Percentiles rank a stretch among this genome's conserved stretches.
Conservation (phyloP, 2,888 invertebrate species). For the Chloroclystis v-ata region DNA sequence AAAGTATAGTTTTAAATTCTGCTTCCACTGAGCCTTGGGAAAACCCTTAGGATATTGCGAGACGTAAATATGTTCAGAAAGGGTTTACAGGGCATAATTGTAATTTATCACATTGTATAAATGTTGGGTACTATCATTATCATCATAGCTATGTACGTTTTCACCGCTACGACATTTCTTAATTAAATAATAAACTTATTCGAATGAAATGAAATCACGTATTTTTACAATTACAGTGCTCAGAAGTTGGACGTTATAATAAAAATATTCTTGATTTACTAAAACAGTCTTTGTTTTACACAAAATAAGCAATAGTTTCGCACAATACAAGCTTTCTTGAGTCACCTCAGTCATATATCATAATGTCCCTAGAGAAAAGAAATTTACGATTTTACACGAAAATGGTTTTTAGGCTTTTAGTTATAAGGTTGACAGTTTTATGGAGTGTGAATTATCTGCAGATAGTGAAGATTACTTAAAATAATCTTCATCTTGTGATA, state of each 20-base stretch:
- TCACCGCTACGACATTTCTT: no score
- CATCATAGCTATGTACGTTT: no score
- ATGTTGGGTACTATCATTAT: background rate
- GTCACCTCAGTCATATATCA: conserved; percentile 10
- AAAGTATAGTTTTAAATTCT: conserved; percentile 5
- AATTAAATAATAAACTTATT: no score
- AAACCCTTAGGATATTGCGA: background rate
- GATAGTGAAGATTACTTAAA: no score
- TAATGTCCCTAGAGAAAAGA: conserved; percentile 4
- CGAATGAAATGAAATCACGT: no score
- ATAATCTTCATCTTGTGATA: no score
- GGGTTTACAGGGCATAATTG: conserved; percentile 1
- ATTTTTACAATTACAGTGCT: no score
- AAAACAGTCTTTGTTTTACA: background rate
- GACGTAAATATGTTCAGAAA: conserved; percentile 1
- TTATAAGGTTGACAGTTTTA: conserved; percentile 10
- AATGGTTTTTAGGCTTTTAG: conserved; percentile 16
- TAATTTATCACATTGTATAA: background rate
- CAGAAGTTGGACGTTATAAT: no score
- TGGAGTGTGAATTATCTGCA: conserved; percentile 3
- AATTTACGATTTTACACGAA: conserved; percentile 20
- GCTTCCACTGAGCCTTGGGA: background rate
- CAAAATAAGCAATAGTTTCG: background rate
- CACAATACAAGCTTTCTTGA: background rate
- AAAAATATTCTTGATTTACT: no score